Percentiles rank a stretch among this genome's conserved stretches.
Conservation (phyloP, 2,888 invertebrate genomes). For the Eumerus sabulonum region DNA sequence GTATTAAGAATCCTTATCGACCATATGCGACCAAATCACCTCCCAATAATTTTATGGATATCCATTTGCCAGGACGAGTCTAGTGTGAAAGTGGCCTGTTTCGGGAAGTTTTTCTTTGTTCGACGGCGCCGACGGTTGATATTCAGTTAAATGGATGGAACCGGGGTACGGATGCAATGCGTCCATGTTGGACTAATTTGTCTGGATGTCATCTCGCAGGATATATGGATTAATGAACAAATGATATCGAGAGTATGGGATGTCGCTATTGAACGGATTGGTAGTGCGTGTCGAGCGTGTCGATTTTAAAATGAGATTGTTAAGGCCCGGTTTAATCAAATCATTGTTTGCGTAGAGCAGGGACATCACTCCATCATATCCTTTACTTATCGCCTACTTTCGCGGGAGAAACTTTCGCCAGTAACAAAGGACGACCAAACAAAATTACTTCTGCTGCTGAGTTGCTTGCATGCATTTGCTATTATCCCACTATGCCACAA, state of each 20-base stretch:
- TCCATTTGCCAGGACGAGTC: slow-evolving; percentile 23
- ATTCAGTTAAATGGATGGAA: slow-evolving; percentile 3
- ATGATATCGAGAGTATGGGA: slow-evolving; percentile 35
- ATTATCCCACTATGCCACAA: slow-evolving; percentile 2
- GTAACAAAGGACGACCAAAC: too few relatives aligned
- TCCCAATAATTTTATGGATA: slow-evolving; percentile 58
- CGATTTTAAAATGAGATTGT: too few relatives aligned
- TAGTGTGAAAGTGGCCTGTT: background rate
- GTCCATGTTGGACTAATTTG: slow-evolving; percentile 14
- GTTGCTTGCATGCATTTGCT: background rate
- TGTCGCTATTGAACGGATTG: slow-evolving; percentile 13
- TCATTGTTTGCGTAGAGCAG: too few relatives aligned
- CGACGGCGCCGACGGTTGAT: slow-evolving; percentile 20
- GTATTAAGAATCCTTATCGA: slow-evolving; percentile 57
- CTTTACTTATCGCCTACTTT: too few relatives aligned
- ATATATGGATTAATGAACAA: slow-evolving; percentile 44
- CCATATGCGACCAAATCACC: slow-evolving; percentile 62
- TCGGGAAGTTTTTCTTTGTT: background rate
- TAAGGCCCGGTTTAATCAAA: too few relatives aligned
- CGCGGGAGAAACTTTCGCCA: too few relatives aligned
- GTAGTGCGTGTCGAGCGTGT: too few relatives aligned
- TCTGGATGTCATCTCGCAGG: background rate
- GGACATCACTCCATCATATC: too few relatives aligned
- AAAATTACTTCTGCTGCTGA: too few relatives aligned
- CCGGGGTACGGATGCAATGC: too few relatives aligned